Evolutionary conservation across 2,797 vertebrate species (phyloP).

Genomic region (Leptatherina wallacei): DNA sequence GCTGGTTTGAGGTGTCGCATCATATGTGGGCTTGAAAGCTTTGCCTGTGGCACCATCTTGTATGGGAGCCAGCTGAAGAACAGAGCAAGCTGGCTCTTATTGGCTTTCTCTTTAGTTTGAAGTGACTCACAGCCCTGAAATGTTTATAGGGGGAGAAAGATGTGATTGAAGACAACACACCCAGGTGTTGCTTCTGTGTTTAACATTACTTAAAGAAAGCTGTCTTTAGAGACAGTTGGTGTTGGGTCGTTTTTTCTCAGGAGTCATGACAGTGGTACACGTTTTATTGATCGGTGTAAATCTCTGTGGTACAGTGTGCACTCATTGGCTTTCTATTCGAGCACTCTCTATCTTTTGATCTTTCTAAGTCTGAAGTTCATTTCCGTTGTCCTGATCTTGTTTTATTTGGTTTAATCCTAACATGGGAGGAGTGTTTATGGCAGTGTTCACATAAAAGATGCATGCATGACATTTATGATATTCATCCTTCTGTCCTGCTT

Average conservation of each 20-base stretch:
- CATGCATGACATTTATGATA: background rate
- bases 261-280: conserved; percentile 17
- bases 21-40: conserved; percentile 63
- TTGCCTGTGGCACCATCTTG: conserved; percentile 53
- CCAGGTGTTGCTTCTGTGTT: conserved; percentile 49
- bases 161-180: conserved; percentile 44
- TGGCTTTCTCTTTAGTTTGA: conserved; percentile 37
- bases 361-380: conserved; percentile 67
- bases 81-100: conserved; percentile 49
- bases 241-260: conserved; percentile 12
- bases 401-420: conserved; percentile 44
- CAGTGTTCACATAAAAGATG: conserved; percentile 27
- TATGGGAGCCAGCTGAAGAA: conserved; percentile 47
- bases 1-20: conserved; percentile 59
- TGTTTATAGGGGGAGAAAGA: conserved; percentile 63
- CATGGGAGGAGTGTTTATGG: conserved; percentile 32
- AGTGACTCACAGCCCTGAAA: conserved; percentile 67
- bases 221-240: conserved; percentile 15
- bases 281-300: conserved; percentile 29
- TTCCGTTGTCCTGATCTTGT: conserved; percentile 48
- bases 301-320: conserved; percentile 11
- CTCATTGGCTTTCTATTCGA: conserved; percentile 17
- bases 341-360: conserved; percentile 69
- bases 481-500: background rate
- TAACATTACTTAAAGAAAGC: conserved; percentile 26